phyloP scores from a whole-genome alignment of 2,888 invertebrate species.

The Charanyca ferruginea region DNA sequence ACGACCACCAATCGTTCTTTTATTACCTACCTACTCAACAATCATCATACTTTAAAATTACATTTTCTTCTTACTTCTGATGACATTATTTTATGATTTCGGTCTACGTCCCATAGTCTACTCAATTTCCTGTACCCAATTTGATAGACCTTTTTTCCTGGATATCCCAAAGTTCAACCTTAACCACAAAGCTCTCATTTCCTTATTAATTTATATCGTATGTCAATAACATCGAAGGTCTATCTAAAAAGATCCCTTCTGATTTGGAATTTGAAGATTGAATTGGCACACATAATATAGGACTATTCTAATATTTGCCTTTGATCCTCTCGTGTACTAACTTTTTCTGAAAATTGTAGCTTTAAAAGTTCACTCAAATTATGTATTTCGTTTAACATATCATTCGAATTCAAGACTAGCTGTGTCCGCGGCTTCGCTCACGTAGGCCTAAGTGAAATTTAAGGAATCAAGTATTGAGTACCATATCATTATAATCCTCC shows the following conservation, averaged over 20 bases:
- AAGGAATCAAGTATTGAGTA: too few species aligned
- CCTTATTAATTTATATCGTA: constrained; percentile 13
- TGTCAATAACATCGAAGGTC: constrained; percentile 23
- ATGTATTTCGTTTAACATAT: not conserved
- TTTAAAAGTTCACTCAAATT: not conserved
- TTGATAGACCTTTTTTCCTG: not conserved
- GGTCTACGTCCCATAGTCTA: not conserved
- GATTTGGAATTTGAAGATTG: constrained; percentile 15
- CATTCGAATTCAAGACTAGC: too few species aligned
- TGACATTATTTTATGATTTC: not conserved
- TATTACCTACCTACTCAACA: too few species aligned
- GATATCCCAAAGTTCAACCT: constrained; percentile 24
- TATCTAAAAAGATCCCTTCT: not conserved
- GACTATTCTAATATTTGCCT: not conserved
- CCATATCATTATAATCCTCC: too few species aligned
- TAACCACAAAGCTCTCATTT: constrained; percentile 19
- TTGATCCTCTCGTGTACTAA: constrained; percentile 7
- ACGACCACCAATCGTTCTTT: too few species aligned
- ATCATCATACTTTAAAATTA: too few species aligned
- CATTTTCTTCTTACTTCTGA: too few species aligned
- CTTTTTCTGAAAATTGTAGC: not conserved
- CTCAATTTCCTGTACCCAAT: constrained; percentile 23
- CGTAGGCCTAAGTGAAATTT: too few species aligned
- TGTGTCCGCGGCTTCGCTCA: too few species aligned
- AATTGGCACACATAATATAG: constrained; percentile 4